Base-by-base conservation (phyloP, 1,140 invertebrate species). In the Euschistus heros region DNA sequence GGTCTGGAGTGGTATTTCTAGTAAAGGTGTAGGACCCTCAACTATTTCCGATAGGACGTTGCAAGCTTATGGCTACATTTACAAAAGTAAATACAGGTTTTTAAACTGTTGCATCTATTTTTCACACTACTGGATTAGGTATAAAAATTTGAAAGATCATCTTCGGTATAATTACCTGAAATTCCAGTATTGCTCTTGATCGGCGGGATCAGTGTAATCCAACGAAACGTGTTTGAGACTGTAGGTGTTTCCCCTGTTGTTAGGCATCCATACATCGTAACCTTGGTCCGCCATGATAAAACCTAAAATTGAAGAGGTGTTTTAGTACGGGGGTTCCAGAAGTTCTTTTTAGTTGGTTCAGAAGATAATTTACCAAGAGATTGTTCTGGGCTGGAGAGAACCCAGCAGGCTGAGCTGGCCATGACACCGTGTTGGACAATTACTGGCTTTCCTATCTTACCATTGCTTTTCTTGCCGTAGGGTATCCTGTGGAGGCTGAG, bases 191-290 rank as follows among this genome's bases (percentile, higher is more conserved):
- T 80, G 73, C 22, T 60, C 17, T 37, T 37, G 7, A 10, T 37
- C 33, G 1, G 33, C 3, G 13, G 6, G 1, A 6, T 37, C 10
- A 10, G 3, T 37, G 8, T 1, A 10, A 63, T 82, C 77, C 15
- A 72, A 74, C 0, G 77, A 68, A 17, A 77, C 73, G 69, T 82
- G 81, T n/a, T 74, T 74, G 47, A 71, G 76, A 0, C 82, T 83
- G 71, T 87, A 86, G 20, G 74, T 75, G 68, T 82, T 88, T 1
- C 86, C 86, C 63, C 87, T 76, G 7, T 78, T 76, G 71, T 90
- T 89, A 0, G 83, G 84, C 62, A 88, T 70, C 86, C 86, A 90
- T 0, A 92, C 88, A 71, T 92, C 89, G 69, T 83, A 92, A 20
- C 87, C 87, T 64, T 76, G 74, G 74, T 89, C 84, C 1, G 84